A percentile compares a stretch with the other conserved stretches of the same genome.
Evolutionary conservation across 2,888 invertebrate genomes (phyloP).

Genomic region (Aspidiotus rigidus): DNA sequence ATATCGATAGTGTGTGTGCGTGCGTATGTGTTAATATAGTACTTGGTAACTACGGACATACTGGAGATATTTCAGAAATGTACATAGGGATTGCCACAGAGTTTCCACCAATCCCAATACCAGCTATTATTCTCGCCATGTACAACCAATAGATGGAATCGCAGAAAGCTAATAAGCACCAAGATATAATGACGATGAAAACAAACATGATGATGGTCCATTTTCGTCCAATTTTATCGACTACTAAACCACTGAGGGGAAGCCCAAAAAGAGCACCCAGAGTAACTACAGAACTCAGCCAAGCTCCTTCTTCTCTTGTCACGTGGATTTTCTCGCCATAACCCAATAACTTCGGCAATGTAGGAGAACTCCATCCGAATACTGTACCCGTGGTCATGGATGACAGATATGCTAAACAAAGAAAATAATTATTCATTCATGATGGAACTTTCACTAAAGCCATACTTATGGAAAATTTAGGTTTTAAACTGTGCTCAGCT

Average conservation of each 20-base stretch:
- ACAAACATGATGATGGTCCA: conserved; percentile 55
- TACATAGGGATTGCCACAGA: conserved; percentile 74
- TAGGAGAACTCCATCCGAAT: conserved; percentile 48
- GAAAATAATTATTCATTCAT: too few species aligned
- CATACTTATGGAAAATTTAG: too few species aligned
- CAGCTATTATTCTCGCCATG: conserved; percentile 41
- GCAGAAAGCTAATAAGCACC: conserved; percentile 48
- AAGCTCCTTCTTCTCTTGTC: too few species aligned
- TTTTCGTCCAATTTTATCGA: conserved; percentile 60
- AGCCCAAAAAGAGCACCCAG: conserved; percentile 35
- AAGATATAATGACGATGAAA: conserved; percentile 61
- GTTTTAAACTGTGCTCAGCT: too few species aligned
- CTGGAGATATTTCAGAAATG: conserved; percentile 72
- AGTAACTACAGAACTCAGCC: too few species aligned
- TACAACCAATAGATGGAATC: conserved; percentile 30
- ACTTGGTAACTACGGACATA: conserved; percentile 39
- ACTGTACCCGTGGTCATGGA: conserved; percentile 46
- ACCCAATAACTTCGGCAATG: conserved; percentile 43
- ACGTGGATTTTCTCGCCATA: conserved; percentile 46
- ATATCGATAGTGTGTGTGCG: too few species aligned
- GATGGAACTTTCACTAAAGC: too few species aligned
- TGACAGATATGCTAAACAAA: conserved; percentile 43
- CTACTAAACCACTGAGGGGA: conserved; percentile 51
- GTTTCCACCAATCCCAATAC: conserved; percentile 57
- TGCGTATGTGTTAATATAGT: not conserved